Evolutionary conservation across 2,113 vertebrate genomes (phyloP).

Genomic region (Lycocorax pyrrhopterus): DNA sequence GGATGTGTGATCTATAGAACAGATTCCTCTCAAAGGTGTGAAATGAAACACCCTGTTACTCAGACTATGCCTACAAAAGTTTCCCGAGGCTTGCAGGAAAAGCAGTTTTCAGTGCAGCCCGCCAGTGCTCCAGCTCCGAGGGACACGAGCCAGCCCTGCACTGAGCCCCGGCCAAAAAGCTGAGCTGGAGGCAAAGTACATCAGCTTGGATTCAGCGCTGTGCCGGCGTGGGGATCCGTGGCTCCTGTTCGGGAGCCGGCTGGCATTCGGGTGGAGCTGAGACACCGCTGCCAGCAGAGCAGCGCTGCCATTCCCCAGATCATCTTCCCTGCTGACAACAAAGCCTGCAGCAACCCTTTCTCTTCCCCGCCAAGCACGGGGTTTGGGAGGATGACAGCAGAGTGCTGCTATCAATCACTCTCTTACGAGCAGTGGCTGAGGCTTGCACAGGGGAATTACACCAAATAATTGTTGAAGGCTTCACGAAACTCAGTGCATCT

Average conservation of each 20-base stretch:
- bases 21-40: not conserved
- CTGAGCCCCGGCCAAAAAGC: not conserved
- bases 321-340: not conserved
- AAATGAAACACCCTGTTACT: not conserved
- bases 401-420: not conserved
- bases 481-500: not conserved
- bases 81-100: not conserved
- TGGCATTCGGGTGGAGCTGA: rapidly evolving
- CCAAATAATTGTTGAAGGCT: not conserved
- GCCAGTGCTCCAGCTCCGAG: not conserved
- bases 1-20: not conserved
- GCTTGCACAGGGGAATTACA: not conserved
- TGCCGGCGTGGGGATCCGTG: rapidly evolving
- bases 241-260: not conserved
- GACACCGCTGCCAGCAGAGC: not conserved
- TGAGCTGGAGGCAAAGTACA: not conserved
- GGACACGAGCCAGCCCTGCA: not conserved
- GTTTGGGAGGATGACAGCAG: not conserved
- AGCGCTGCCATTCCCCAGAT: not conserved
- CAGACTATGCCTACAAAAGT: not conserved
- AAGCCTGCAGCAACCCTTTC: not conserved
- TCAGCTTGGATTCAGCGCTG: not conserved
- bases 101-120: not conserved
- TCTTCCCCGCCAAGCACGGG: not conserved
- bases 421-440: not conserved